Percentiles rank a stretch among this genome's conserved stretches.
These are phyloP conservation scores for Mirounga angustirostris DNA, from an alignment of 2,113 vertebrate genomes.

Conservation along the genomic window DNA sequence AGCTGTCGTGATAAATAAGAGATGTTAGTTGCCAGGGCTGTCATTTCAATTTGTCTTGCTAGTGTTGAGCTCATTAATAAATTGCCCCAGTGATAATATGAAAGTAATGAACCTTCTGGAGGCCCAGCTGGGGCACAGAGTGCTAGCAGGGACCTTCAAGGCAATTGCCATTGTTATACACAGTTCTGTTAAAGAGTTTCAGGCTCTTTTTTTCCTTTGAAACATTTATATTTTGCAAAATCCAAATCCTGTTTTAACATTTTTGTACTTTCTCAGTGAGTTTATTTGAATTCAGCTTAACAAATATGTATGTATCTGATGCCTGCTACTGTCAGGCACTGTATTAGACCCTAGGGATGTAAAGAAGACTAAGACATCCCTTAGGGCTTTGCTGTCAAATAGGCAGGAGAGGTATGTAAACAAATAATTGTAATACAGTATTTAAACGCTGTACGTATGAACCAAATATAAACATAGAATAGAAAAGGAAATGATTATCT, in stretches of 20 bases:
- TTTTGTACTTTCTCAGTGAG: slow-evolving; percentile 76
- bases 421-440: slow-evolving; percentile 1
- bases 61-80: slow-evolving; percentile 75
- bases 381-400: slow-evolving; percentile 19
- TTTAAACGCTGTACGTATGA: slow-evolving; percentile 47
- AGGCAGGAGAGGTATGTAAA: not conserved
- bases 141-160: slow-evolving; percentile 56
- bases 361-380: not conserved
- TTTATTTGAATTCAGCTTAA: slow-evolving; percentile 54
- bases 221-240: slow-evolving; percentile 77
- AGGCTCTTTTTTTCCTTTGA: slow-evolving; percentile 74
- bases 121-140: slow-evolving; percentile 63
- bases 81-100: slow-evolving; percentile 69
- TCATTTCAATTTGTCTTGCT: slow-evolving; percentile 76
- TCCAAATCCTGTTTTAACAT: slow-evolving; percentile 48
- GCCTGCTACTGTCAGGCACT: not conserved
- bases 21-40: slow-evolving; percentile 55
- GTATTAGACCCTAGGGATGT: not conserved
- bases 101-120: slow-evolving; percentile 76
- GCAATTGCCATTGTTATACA: slow-evolving; percentile 27
- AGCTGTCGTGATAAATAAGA: slow-evolving; percentile 63
- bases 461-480: not conserved
- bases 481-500: slow-evolving; percentile 26
- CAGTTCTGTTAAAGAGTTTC: slow-evolving; percentile 74
- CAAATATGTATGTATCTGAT: not conserved